These are phyloP conservation scores for Notothenia rossii DNA, from an alignment of 2,113 vertebrate genomes.

Conservation along the genomic window DNA sequence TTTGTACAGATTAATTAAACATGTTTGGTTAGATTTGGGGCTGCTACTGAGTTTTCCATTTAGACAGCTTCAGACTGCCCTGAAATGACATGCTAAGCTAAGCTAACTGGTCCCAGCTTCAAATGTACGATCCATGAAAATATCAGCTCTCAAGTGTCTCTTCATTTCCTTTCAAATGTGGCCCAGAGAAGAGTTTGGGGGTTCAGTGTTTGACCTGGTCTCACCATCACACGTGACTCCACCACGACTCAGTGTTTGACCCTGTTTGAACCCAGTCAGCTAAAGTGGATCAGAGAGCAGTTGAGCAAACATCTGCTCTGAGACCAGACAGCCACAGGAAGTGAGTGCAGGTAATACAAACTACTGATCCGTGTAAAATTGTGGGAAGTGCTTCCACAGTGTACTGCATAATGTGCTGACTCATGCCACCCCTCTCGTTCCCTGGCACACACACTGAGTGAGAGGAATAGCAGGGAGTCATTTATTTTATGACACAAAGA, in stretches of 20 bases:
- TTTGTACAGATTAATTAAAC: too few species aligned
- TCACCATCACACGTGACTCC: too few species aligned
- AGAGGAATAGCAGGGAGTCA: constrained; percentile 16
- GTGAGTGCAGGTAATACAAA: constrained; percentile 63
- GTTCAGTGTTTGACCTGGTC: too few species aligned
- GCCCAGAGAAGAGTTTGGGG: too few species aligned
- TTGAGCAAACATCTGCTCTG: constrained; percentile 60
- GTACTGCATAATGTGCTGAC: constrained; percentile 64
- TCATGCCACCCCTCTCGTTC: constrained; percentile 36
- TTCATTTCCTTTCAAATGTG: too few species aligned
- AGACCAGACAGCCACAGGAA: constrained; percentile 53
- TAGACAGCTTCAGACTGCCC: not conserved
- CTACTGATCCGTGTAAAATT: constrained; percentile 49
- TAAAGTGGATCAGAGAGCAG: not conserved
- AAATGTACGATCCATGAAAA: not conserved
- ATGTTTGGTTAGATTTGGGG: too few species aligned
- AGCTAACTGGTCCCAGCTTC: not conserved
- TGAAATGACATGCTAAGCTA: not conserved
- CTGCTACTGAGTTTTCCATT: not conserved
- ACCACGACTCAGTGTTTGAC: not conserved
- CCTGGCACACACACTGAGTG: constrained; percentile 9
- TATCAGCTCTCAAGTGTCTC: too few species aligned
- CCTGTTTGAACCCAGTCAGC: constrained; percentile 28
- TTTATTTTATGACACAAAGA: constrained; percentile 43
- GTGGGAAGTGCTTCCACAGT: constrained; percentile 41